Evolutionary conservation across 2,113 vertebrate genomes (phyloP).

Genomic region (Electrona antarctica): DNA sequence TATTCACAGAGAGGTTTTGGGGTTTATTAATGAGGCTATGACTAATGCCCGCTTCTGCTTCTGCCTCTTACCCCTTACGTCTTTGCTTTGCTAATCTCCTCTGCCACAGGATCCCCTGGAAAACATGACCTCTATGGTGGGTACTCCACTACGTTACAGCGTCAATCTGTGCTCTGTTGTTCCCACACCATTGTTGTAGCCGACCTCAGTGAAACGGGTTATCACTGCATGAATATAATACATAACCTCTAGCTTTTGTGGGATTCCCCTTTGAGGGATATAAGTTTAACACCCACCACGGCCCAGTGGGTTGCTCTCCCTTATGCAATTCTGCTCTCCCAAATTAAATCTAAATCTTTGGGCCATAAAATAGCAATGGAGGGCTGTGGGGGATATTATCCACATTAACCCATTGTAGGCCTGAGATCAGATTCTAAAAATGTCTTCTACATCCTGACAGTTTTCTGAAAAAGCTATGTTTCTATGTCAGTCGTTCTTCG

Average conservation of each 20-base stretch:
- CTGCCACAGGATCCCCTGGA: slow-evolving; percentile 69
- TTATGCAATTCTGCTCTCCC: too few species aligned
- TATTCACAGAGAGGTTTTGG: background rate
- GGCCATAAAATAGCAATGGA: too few species aligned
- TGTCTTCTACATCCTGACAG: too few species aligned
- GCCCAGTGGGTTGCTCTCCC: slow-evolving; percentile 2
- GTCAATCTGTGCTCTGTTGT: background rate
- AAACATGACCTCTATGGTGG: slow-evolving; percentile 76
- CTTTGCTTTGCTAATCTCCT: slow-evolving; percentile 50
- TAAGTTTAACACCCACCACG: too few species aligned
- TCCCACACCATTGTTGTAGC: background rate
- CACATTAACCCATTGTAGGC: too few species aligned
- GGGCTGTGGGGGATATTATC: too few species aligned
- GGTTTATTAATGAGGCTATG: slow-evolving; percentile 6
- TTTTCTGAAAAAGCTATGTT: too few species aligned
- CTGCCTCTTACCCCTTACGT: slow-evolving; percentile 16
- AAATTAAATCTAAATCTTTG: too few species aligned
- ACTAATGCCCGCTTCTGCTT: slow-evolving; percentile 54
- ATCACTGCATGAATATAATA: too few species aligned
- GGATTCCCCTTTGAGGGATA: background rate
- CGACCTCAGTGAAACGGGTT: background rate
- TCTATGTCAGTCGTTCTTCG: too few species aligned
- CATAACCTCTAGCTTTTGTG: too few species aligned
- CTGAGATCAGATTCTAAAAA: too few species aligned
- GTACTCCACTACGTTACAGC: slow-evolving; percentile 42